Percentiles rank a stretch among this genome's conserved stretches.
phyloP scores from a whole-genome alignment of 53 echinoderm and acorn worm species.

The Echinometra lucunter region DNA sequence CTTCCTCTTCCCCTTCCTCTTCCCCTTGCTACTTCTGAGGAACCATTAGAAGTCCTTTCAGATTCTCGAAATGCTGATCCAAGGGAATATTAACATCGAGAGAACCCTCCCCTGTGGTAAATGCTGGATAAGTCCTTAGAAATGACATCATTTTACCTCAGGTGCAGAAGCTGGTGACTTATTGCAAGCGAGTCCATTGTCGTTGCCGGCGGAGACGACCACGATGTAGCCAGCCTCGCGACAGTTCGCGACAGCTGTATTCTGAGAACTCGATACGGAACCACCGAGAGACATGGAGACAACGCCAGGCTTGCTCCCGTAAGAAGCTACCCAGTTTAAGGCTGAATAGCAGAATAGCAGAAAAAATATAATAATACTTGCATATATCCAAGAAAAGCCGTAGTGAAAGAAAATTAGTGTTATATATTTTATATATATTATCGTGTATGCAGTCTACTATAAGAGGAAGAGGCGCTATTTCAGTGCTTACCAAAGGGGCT shows the following conservation, averaged over 20 bases:
- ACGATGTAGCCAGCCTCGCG: conserved; percentile 73
- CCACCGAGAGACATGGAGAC: conserved; percentile 90
- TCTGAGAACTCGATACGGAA: conserved; percentile 29
- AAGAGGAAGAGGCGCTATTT: too few relatives aligned
- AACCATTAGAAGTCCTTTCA: too few relatives aligned
- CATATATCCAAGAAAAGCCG: too few relatives aligned
- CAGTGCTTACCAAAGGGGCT: too few relatives aligned
- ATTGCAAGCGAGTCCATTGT: conserved; percentile 69
- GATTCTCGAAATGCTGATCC: too few relatives aligned
- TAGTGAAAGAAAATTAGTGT: too few relatives aligned
- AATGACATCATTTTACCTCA: conserved; percentile 66
- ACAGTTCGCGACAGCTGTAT: conserved; percentile 68
- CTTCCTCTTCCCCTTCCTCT: too few relatives aligned
- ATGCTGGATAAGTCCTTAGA: background rate
- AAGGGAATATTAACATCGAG: background rate
- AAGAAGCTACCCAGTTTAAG: conserved; percentile 65
- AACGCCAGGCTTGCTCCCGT: conserved; percentile 68
- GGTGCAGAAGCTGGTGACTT: conserved; percentile 85
- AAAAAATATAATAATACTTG: too few relatives aligned
- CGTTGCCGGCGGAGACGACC: conserved; percentile 79
- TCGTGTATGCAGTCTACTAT: too few relatives aligned
- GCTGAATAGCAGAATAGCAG: conserved; percentile 43
- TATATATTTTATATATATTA: too few relatives aligned
- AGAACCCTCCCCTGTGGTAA: background rate
- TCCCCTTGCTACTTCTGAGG: too few relatives aligned